These are phyloP conservation scores for Helicoverpa zea DNA, from an alignment of 1,140 invertebrate species.

Conservation along the genomic window DNA sequence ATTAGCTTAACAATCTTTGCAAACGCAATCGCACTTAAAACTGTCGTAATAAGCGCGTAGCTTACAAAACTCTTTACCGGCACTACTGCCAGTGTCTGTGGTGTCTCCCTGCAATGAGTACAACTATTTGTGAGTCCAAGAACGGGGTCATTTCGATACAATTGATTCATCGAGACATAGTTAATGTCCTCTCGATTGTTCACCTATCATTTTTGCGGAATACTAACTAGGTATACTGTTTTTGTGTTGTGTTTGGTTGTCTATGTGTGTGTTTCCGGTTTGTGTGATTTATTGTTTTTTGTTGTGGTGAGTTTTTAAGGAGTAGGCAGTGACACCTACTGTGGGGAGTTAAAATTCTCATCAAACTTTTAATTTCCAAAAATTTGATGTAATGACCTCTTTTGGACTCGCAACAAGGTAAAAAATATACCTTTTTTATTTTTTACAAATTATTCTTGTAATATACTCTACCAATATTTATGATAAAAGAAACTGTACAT, in stretches of 20 bases:
- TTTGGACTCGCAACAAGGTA: too few relatives aligned
- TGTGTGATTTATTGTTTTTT: not conserved
- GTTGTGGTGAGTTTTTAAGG: not conserved
- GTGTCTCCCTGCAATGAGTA: conserved; percentile 30
- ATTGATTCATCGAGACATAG: conserved; percentile 80
- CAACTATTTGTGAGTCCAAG: conserved; percentile 68
- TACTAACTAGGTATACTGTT: conserved; percentile 23
- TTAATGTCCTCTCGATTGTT: conserved; percentile 58
- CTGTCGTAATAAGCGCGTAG: conserved; percentile 32
- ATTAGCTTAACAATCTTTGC: not conserved
- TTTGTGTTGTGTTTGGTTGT: not conserved
- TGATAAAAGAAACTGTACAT: too few relatives aligned
- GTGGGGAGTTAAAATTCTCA: too few relatives aligned
- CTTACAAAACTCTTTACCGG: not conserved
- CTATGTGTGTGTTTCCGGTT: not conserved
- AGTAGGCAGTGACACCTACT: too few relatives aligned
- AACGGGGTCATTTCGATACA: conserved; percentile 75
- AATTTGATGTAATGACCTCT: too few relatives aligned
- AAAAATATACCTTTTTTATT: too few relatives aligned
- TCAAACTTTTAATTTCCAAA: too few relatives aligned
- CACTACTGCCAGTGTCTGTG: conserved; percentile 17
- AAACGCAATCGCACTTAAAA: conserved; percentile 3
- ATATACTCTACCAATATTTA: too few relatives aligned
- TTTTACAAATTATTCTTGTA: too few relatives aligned
- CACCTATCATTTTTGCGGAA: conserved; percentile 40